Base-by-base conservation (phyloP, 1,140 invertebrate species). In the Diorhabda carinulata region DNA sequence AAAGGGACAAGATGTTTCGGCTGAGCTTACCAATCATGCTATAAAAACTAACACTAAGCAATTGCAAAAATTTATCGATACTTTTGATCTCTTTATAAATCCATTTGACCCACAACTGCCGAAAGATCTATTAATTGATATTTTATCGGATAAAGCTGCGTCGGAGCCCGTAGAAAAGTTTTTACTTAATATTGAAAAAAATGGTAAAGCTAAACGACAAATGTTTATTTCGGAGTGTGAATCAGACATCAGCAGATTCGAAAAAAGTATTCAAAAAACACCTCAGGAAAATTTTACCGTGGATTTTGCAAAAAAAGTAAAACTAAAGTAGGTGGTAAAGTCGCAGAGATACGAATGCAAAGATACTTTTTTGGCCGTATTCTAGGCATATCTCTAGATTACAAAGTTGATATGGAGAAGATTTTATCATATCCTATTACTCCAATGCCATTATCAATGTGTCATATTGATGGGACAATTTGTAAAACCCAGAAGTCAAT, bases 51-150 rank as follows among this genome's bases (percentile, higher is more conserved):
- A 69, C 71, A 6, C 41, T 43, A 45, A 65, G 45, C 73, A 69
- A 67, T 65, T 74, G 41, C 60, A 69, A 66, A 69, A 62, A 61
- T 73, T 74, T 61, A 66, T 74, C 8, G 59, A 72, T 3, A 68
- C 68, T 45, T 70, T 74, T 60, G 61, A 74, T 70, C 6, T 62
- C 40, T 69, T 66, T 64, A 65, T 75, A 45, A 74, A 74, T 64
- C 74, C 74, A 59, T 74, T 75, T 57, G 61, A 68, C 66, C 5
- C 45, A 65, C 4, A 61, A 68, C 61, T 71, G 43, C 70, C 70
- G 63, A 69, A 69, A 64, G 68, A 72, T 58, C n/a, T 69, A 9
- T 70, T 76, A 64, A 74, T 71, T 10, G 76, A 77, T 64, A 76
- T 75, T 67, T 66, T 71, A 45, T 72, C 69, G 25, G 25, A 1